Conservation (phyloP, 1,140 invertebrate species). For the Dendroctonus ponderosae region DNA sequence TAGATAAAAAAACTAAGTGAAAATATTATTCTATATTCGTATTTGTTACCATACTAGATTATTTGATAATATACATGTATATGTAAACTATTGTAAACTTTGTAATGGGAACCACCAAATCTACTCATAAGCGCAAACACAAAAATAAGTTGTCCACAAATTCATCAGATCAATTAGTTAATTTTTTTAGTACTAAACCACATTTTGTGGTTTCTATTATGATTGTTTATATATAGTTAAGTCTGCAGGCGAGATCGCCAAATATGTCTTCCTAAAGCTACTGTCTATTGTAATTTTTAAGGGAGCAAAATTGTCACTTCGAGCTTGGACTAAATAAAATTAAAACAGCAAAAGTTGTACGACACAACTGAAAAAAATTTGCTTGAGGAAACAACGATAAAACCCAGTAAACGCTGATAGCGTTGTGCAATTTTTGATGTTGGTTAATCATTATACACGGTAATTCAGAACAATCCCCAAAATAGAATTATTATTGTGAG, state of each 20-base stretch:
- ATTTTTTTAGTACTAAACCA: no score
- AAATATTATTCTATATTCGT: constrained; percentile 24
- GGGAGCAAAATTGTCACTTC: constrained; percentile 47
- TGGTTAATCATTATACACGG: not conserved
- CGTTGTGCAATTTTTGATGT: not conserved
- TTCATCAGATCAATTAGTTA: no score
- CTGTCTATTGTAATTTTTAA: constrained; percentile 46
- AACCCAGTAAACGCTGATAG: not conserved
- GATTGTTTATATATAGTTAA: constrained; percentile 39
- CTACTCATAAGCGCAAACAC: no score
- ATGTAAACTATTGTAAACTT: constrained; percentile 21
- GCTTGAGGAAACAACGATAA: not conserved
- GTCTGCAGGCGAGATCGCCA: constrained; percentile 46
- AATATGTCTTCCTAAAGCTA: constrained; percentile 49
- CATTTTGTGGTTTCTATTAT: no score
- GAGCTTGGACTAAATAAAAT: constrained; percentile 27
- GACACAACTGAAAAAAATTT: no score
- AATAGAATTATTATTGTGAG: not conserved
- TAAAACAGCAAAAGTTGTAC: not conserved
- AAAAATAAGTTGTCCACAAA: no score
- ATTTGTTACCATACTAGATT: constrained; percentile 27
- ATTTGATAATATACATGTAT: constrained; percentile 19
- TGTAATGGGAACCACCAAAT: not conserved
- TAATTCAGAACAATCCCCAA: not conserved
- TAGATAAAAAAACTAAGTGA: constrained; percentile 7